Conservation (phyloP, 2,113 vertebrate genomes). For the Coregonus clupeaformis region DNA sequence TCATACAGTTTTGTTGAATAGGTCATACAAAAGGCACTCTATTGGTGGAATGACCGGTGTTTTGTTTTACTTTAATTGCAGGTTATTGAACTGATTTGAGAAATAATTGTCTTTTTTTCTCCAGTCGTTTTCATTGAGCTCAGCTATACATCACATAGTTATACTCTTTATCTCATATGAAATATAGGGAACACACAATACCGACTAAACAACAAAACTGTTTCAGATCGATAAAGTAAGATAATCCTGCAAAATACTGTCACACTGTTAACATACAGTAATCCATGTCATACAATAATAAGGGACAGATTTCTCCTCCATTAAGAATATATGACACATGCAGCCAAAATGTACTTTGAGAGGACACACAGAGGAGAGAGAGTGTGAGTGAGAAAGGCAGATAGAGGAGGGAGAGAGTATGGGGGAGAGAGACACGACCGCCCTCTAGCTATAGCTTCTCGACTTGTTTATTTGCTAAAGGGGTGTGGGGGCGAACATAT, state of each 20-base stretch:
- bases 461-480: constrained; percentile 76
- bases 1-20: too few relatives aligned
- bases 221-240: too few relatives aligned
- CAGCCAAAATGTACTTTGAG: neutral
- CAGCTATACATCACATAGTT: too few relatives aligned
- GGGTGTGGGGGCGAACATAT: constrained; percentile 71
- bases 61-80: too few relatives aligned
- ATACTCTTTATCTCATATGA: too few relatives aligned
- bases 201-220: too few relatives aligned
- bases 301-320: neutral
- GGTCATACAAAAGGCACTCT: too few relatives aligned
- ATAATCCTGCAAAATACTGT: neutral
- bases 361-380: neutral
- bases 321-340: neutral
- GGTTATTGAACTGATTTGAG: too few relatives aligned
- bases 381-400: constrained; percentile 25
- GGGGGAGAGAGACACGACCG: constrained; percentile 60
- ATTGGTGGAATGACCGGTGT: too few relatives aligned
- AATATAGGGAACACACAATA: too few relatives aligned
- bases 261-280: neutral
- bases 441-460: constrained; percentile 77
- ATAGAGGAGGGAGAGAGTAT: constrained; percentile 49
- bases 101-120: too few relatives aligned
- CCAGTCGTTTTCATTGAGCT: too few relatives aligned
- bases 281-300: neutral